Evolutionary conservation across 2,113 vertebrate genomes (phyloP), one percentile per base, ranked within the genome.

Genomic region (Pedionomus torquatus): DNA sequence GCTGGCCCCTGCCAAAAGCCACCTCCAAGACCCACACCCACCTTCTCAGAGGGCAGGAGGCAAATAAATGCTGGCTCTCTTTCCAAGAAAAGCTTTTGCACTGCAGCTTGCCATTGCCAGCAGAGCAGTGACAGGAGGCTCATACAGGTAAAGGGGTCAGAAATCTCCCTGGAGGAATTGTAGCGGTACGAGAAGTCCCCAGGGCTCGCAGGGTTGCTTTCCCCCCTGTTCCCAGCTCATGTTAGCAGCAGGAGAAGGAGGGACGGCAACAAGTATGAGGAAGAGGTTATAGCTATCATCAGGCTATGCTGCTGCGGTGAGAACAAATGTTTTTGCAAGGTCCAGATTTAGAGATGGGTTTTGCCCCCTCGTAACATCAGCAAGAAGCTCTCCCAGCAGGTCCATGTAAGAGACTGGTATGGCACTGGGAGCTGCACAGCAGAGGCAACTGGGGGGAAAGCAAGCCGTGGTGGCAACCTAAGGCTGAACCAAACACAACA

Each of bases 151-250:
- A 48, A 54, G 26, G 18, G 23, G 16, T 10, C 46, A 23, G 64
- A 77, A 71, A 49, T 13, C n/a, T 41, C n/a, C 13, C 33, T 35
- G n/a, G 37, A 43, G 64, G 49, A 46, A 77, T 33, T 0, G 1
- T 1, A 35, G 20, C 1, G 0, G 30, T 3, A 10, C 37, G 63
- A 24, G 0, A 1, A 51, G 26, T 15, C 13, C 33, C 33, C 71
- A 13, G 54, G 41, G 37, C 17, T 41, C 33, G 28, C 71, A 13
- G 54, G 41, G 37, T 17, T 41, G 39, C 46, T 25, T 5, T 17
- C 37, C 8, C 2, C 10, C 7, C 37, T 6, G 7, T 6, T 8
- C 17, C 41, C 37, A 7, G 31, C 3, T 0, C 11, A 6, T 0
- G 5, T 8, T 5, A 5, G 70, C 0, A 3, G 46, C n/a, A 6